phyloP scores from a whole-genome alignment of 1,140 invertebrate genomes.

The Leptinotarsa undecemlineata region DNA sequence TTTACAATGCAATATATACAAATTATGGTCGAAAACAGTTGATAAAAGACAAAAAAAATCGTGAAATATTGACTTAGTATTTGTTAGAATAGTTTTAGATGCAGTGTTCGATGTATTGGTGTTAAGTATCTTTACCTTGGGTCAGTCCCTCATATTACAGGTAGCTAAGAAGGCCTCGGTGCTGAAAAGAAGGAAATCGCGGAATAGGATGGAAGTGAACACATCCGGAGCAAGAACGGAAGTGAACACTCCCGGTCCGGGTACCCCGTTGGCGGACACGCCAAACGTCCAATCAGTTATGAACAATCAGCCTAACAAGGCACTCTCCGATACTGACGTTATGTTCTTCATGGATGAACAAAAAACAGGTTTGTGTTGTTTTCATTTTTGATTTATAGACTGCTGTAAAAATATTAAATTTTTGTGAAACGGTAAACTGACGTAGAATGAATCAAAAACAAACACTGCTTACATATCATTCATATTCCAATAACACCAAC shows the following conservation, averaged over 20 bases:
- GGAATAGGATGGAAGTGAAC: conserved; percentile 67
- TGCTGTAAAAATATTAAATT: too few relatives aligned
- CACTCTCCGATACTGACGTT: conserved; percentile 66
- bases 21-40: too few relatives aligned
- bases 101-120: conserved; percentile 56
- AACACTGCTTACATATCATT: too few relatives aligned
- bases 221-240: conserved; percentile 29
- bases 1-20: too few relatives aligned
- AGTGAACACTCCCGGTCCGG: conserved; percentile 38
- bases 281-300: conserved; percentile 41
- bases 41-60: background rate
- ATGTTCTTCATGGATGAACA: conserved; percentile 73
- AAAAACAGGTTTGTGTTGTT: conserved; percentile 59
- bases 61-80: background rate
- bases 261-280: conserved; percentile 44
- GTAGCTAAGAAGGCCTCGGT: conserved; percentile 75
- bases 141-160: conserved; percentile 71
- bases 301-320: conserved; percentile 12
- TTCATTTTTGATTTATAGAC: too few relatives aligned
- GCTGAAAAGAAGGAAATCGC: conserved; percentile 70
- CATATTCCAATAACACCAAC: too few relatives aligned
- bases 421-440: too few relatives aligned
- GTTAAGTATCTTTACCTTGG: conserved; percentile 57
- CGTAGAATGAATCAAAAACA: too few relatives aligned
- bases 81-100: conserved; percentile 46